Percentiles rank a stretch among this genome's conserved stretches.
These are phyloP conservation scores for Sphaeridia pumilis DNA, from an alignment of 2,888 invertebrate genomes.

Conservation along the genomic window DNA sequence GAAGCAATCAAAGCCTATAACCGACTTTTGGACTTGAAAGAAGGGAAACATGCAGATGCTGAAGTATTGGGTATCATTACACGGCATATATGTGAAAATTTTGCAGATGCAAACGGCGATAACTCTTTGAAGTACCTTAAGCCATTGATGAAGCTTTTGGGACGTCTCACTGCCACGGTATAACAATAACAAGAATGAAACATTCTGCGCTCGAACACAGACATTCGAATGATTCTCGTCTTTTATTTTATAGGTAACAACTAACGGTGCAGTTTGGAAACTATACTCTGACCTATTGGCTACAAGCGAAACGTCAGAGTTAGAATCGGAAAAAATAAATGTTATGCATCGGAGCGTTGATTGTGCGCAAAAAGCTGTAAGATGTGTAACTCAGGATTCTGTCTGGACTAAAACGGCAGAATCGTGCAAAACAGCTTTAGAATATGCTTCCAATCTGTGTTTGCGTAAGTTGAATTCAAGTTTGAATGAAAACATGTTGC, in stretches of 20 bases:
- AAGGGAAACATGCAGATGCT: conserved; percentile 58
- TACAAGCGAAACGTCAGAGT: neutral
- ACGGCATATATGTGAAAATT: conserved; percentile 53
- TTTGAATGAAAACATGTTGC: neutral
- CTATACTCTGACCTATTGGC: conserved; percentile 53
- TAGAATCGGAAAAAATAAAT: neutral
- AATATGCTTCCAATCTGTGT: conserved; percentile 10
- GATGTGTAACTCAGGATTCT: conserved; percentile 12
- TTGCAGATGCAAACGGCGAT: conserved; percentile 47
- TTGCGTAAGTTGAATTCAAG: conserved; percentile 10
- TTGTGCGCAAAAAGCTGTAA: conserved; percentile 15
- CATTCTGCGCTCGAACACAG: neutral
- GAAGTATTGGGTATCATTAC: conserved; percentile 63
- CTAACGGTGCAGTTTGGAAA: conserved; percentile 66
- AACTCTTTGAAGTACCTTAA: conserved; percentile 47
- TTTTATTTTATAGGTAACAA: conserved; percentile 40
- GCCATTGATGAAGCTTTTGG: conserved; percentile 56
- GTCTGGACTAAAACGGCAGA: conserved; percentile 13
- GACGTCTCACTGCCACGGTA: conserved; percentile 54
- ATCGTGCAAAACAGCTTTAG: conserved; percentile 2
- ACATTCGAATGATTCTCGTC: neutral
- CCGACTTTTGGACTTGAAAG: conserved; percentile 71
- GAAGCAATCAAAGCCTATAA: conserved; percentile 74
- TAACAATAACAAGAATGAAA: neutral
- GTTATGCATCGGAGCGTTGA: conserved; percentile 13